Conservation (phyloP, 2,113 vertebrate species). For the Ptychochromis oligacanthus region DNA sequence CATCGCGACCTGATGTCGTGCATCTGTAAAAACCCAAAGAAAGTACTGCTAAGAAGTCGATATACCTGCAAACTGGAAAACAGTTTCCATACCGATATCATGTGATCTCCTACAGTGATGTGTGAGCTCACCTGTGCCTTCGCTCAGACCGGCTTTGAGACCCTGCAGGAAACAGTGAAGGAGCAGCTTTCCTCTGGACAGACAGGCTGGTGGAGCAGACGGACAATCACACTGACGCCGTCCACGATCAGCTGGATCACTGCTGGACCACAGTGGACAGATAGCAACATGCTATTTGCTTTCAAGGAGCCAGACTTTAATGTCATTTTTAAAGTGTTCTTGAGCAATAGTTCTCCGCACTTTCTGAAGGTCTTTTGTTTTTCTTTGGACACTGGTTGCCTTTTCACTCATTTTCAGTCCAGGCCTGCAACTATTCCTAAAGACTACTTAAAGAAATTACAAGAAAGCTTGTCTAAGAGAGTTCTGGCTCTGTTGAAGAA, state of each 20-base stretch:
- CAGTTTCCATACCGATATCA: not conserved
- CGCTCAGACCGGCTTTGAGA: slow-evolving; percentile 70
- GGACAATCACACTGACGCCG: slow-evolving; percentile 17
- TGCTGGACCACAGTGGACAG: slow-evolving; percentile 8
- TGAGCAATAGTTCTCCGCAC: no score
- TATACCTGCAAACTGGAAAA: not conserved
- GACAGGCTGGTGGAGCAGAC: slow-evolving; percentile 3
- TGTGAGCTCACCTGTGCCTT: slow-evolving; percentile 69
- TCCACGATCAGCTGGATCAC: slow-evolving; percentile 12
- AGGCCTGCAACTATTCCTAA: no score
- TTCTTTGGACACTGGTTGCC: no score
- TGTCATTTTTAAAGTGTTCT: no score
- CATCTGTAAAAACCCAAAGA: slow-evolving; percentile 59
- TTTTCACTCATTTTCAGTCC: no score
- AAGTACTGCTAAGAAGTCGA: rapidly evolving
- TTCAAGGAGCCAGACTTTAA: no score
- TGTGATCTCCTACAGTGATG: rapidly evolving
- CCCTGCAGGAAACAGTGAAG: slow-evolving; percentile 82
- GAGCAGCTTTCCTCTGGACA: slow-evolving; percentile 70
- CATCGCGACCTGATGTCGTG: slow-evolving; percentile 74
- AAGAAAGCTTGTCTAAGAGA: no score
- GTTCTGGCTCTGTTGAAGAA: no score
- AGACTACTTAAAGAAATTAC: no score
- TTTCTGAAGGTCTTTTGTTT: no score
- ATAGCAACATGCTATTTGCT: not conserved